phyloP scores from a whole-genome alignment of 2,888 invertebrate species.

The Andrena bicolor region DNA sequence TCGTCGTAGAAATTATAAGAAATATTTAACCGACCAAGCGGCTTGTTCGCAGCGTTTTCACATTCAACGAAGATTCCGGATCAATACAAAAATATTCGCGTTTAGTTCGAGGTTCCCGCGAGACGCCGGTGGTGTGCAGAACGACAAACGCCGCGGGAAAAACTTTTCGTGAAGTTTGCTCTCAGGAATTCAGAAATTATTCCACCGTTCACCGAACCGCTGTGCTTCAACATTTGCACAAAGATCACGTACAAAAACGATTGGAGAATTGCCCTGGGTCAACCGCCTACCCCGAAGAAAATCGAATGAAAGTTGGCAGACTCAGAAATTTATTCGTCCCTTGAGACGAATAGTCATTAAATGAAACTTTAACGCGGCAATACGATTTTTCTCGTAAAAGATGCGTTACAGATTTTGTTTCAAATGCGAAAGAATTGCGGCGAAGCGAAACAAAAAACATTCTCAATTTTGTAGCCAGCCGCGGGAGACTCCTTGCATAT shows the following conservation, averaged over 20 bases:
- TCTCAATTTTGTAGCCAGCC: not conserved
- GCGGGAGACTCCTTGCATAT: not conserved
- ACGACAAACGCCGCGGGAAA: constrained; percentile 23
- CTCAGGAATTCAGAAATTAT: constrained; percentile 52
- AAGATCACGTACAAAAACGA: constrained; percentile 53
- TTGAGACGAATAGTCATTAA: constrained; percentile 12
- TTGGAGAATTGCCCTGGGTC: constrained; percentile 32
- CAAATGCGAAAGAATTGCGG: not conserved
- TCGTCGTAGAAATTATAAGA: not conserved
- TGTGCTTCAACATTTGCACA: constrained; percentile 39
- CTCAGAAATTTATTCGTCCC: constrained; percentile 33
- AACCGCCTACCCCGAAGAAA: constrained; percentile 11
- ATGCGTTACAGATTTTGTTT: not conserved
- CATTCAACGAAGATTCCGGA: not conserved
- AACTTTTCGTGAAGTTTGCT: constrained; percentile 28
- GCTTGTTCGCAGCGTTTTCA: not conserved
- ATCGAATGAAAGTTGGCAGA: constrained; percentile 14
- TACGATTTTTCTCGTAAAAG: not conserved
- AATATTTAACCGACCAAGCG: not conserved
- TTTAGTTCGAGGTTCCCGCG: constrained; percentile 2
- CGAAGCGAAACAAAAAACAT: not conserved
- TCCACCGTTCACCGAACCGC: constrained; percentile 27
- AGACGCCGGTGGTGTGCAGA: constrained; percentile 3
- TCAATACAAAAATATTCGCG: constrained; percentile 1
- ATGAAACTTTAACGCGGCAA: not conserved